These are phyloP conservation scores for Stigmatopora nigra DNA, from an alignment of 2,113 vertebrate genomes.

Conservation along the genomic window DNA sequence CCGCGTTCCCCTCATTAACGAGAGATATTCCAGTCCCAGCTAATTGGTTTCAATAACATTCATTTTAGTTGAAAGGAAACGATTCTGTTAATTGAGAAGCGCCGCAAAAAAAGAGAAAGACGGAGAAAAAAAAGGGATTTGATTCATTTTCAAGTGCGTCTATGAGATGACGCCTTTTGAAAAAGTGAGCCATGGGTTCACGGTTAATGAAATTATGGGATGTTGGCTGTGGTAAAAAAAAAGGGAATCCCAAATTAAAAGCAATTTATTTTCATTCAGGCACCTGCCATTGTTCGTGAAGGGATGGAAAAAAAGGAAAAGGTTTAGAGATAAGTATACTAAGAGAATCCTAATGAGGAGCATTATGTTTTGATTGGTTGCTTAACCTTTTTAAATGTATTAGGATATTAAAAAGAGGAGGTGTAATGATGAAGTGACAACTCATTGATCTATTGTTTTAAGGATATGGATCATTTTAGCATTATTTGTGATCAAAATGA, in stretches of 20 bases:
- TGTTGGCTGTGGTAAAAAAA: slow-evolving; percentile 74
- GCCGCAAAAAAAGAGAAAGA: slow-evolving; percentile 56
- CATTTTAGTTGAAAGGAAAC: slow-evolving; percentile 99
- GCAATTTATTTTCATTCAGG: slow-evolving; percentile 96
- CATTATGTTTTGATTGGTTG: slow-evolving; percentile 29
- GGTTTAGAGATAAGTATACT: slow-evolving; percentile 38
- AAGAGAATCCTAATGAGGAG: slow-evolving; percentile 21
- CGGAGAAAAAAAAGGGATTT: slow-evolving; percentile 62
- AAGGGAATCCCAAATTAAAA: slow-evolving; percentile 90
- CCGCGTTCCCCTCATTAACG: slow-evolving; percentile 99
- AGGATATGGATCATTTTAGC: too few relatives aligned
- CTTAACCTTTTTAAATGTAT: background rate
- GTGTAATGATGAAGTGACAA: too few relatives aligned
- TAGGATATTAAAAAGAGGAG: too few relatives aligned
- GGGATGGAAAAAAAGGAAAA: slow-evolving; percentile 35
- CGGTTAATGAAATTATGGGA: slow-evolving; percentile 99
- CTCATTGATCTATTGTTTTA: too few relatives aligned
- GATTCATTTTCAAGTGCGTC: slow-evolving; percentile 96
- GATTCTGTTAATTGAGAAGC: slow-evolving; percentile 99
- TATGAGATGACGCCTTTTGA: slow-evolving; percentile 86
- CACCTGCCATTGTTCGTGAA: slow-evolving; percentile 84
- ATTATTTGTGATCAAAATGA: too few relatives aligned
- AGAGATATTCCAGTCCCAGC: slow-evolving; percentile 99
- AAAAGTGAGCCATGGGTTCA: slow-evolving; percentile 91
- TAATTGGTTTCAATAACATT: slow-evolving; percentile 99